Percentiles rank a stretch among this genome's conserved stretches.
These are phyloP conservation scores for Urocyon cinereoargenteus DNA, from an alignment of 2,797 vertebrate species.

Conservation along the genomic window DNA sequence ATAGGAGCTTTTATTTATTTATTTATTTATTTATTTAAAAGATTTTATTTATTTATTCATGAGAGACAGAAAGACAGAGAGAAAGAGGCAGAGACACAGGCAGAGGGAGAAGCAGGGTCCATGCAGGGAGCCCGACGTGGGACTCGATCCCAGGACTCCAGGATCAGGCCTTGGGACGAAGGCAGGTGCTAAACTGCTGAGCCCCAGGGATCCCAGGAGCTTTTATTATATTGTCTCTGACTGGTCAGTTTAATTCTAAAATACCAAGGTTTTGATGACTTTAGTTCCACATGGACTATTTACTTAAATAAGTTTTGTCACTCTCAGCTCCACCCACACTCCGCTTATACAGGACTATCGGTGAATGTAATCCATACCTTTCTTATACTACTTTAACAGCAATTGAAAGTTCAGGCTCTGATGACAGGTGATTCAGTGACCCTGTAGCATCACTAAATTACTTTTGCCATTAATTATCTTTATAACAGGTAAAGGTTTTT, in stretches of 20 bases:
- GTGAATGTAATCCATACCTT: not conserved
- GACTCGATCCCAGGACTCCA: too few species aligned
- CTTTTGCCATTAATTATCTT: not conserved
- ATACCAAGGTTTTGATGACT: not conserved
- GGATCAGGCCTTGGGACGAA: too few species aligned
- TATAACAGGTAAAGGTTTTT: not conserved
- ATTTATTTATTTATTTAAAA: too few species aligned
- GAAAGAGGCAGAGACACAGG: too few species aligned
- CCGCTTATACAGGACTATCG: not conserved
- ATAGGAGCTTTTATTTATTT: too few species aligned
- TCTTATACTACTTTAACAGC: not conserved
- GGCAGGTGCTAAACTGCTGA: too few species aligned
- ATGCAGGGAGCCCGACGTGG: too few species aligned
- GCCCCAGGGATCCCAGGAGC: too few species aligned
- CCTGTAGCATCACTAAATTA: not conserved
- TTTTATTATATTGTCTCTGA: not conserved
- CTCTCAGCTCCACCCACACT: not conserved
- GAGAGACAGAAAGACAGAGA: too few species aligned
- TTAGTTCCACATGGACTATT: not conserved
- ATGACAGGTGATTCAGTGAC: not conserved
- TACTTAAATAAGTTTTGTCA: not conserved
- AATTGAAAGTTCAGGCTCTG: not conserved
- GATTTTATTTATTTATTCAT: too few species aligned
- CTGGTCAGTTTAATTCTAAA: not conserved
- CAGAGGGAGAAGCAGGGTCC: too few species aligned